Conservation (phyloP, 2,888 invertebrate genomes). For the Tethea ocularis region DNA sequence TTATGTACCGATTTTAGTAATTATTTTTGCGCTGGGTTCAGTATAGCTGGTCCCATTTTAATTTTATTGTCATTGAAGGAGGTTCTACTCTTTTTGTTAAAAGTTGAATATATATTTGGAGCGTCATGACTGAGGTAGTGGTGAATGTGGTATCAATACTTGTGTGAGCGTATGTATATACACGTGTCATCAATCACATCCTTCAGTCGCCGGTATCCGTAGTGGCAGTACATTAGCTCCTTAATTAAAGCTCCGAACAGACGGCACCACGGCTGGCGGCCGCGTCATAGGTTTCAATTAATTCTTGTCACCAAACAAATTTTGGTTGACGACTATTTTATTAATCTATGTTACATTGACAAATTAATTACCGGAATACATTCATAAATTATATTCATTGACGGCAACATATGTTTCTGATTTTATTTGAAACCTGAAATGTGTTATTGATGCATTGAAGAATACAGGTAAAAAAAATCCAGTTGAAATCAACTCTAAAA, state of each 20-base stretch:
- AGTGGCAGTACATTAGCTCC: conserved; percentile 74
- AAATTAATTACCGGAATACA: conserved; percentile 47
- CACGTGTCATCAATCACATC: conserved; percentile 71
- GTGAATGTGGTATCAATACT: conserved; percentile 22
- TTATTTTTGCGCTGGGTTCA: no score
- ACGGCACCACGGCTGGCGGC: conserved; percentile 56
- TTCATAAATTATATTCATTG: conserved; percentile 21
- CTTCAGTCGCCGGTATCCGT: conserved; percentile 51
- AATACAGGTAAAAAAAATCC: no score
- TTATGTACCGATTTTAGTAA: no score
- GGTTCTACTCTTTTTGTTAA: no score
- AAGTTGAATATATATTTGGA: no score
- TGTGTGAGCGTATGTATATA: conserved; percentile 35
- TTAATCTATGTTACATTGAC: conserved; percentile 49
- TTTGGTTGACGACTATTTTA: conserved; percentile 61
- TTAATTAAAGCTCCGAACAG: conserved; percentile 78
- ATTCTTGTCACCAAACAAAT: conserved; percentile 74
- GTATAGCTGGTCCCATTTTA: no score
- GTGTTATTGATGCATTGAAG: no score
- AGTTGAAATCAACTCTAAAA: no score
- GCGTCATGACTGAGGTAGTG: background rate
- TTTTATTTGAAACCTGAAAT: background rate
- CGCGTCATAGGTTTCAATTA: conserved; percentile 78
- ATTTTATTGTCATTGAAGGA: no score
- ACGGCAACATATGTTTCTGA: conserved; percentile 10